Base-by-base conservation (phyloP, 2,888 invertebrate genomes). In the Thera obeliscata region DNA sequence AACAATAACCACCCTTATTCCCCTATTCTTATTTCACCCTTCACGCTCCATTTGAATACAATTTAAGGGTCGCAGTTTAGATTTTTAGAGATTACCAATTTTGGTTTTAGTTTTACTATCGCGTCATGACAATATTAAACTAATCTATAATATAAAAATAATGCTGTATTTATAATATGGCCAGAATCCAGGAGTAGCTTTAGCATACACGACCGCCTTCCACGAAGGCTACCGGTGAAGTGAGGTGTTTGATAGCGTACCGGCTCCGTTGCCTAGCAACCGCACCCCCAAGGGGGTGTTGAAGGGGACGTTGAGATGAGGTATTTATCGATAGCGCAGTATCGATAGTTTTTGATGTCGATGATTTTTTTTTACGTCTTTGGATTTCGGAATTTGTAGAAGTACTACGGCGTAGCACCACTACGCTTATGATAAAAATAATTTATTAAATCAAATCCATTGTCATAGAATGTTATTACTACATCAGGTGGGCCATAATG, bases 251-350 rank as follows among this genome's bases (percentile, higher is more conserved):
- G 67, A 74, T 68, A 64, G 82, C 82, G 69, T 80, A 79, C 82
- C 83, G 81, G 82, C 80, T 57, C 62, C 74, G 87, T 87, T 76
- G 82, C 87, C 76, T 80, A 78, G 87, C 86, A 86, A 87, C 87
- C 73, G 58, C 46, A 50, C 70, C 81, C 75, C 69, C 52, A 62
- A 64, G 69, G 68, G 38, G 65, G 70, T 71, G 73, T 69, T 12
- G 52, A 8, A 76, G 75, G 67, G 69, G 59, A 46, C 35, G 12
- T 66, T 79, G 75, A 64, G 81, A 69, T 71, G 85, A 5, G 68
- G 52, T 36, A 35, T 46, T n/a, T 68, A 43, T 81, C 83, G 84
- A 82, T 76, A 73, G 2, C 0, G 4, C 3, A 1, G 9, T 73
- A 38, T 80, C 81, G 83, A 81, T 80, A 58, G 3, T 35, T 68